These are phyloP conservation scores for Leptatherina wallacei DNA, from an alignment of 2,797 vertebrate species.

Conservation along the genomic window DNA sequence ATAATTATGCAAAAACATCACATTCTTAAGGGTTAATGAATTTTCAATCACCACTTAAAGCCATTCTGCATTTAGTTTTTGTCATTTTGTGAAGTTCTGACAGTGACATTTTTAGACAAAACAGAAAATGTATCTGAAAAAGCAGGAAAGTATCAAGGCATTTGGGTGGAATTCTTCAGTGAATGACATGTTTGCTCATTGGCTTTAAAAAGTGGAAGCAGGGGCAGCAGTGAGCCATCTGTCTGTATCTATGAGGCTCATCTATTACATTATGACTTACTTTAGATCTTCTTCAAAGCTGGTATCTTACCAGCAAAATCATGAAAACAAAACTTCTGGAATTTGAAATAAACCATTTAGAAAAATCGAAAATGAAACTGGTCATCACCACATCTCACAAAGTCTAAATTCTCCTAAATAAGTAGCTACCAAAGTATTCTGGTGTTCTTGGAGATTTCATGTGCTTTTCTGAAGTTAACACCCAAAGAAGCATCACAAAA, in stretches of 20 bases:
- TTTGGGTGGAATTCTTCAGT: background rate
- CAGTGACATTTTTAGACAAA: background rate
- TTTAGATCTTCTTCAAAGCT: background rate
- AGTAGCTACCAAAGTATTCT: background rate
- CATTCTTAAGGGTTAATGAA: background rate
- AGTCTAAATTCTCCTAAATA: constrained; percentile 1
- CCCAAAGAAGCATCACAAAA: background rate
- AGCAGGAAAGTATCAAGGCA: background rate
- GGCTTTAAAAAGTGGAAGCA: too few relatives aligned
- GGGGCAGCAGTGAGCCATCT: too few relatives aligned
- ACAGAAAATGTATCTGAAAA: background rate
- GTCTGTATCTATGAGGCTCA: background rate
- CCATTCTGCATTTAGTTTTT: background rate
- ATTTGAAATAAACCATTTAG: background rate
- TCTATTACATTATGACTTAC: background rate
- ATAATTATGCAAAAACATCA: background rate
- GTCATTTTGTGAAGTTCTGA: background rate
- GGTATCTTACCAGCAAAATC: background rate
- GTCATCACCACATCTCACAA: background rate
- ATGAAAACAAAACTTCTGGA: background rate
- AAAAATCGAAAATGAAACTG: background rate
- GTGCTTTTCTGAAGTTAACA: background rate
- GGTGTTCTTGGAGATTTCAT: background rate
- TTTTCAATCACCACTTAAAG: background rate
- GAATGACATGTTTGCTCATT: background rate